These are phyloP conservation scores for Megalonaias nervosa DNA, from an alignment of 1,140 invertebrate genomes.

Conservation along the genomic window DNA sequence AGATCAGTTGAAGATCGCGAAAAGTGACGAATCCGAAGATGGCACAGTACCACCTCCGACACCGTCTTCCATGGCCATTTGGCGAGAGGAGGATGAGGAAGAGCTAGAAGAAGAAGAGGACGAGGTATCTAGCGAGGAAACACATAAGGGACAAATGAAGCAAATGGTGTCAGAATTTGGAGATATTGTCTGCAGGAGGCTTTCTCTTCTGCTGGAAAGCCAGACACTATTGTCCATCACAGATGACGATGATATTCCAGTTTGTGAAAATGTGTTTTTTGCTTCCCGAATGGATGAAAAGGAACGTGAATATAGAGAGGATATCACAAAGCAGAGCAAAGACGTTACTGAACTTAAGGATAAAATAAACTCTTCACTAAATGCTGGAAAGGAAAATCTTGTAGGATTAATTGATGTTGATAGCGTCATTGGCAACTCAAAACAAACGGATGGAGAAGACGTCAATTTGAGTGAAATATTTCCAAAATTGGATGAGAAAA, in stretches of 20 bases:
- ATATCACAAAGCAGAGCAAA: not conserved
- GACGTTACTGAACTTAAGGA: not conserved
- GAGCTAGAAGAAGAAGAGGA: conserved; percentile 7
- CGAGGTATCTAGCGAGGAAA: conserved; percentile 4
- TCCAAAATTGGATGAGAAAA: no score
- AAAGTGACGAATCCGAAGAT: no score
- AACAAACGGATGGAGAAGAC: no score
- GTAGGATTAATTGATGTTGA: not conserved
- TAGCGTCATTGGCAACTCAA: no score
- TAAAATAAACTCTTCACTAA: not conserved
- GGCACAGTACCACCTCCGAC: conserved; percentile 21
- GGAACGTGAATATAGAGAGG: conserved; percentile 15
- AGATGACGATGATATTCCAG: not conserved
- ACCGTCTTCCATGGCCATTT: conserved; percentile 15
- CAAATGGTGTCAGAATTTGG: conserved; percentile 31
- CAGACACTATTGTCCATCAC: not conserved
- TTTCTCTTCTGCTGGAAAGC: conserved; percentile 22
- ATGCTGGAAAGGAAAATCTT: no score
- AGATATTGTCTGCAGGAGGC: conserved; percentile 27
- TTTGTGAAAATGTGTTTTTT: not conserved
- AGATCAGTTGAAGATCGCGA: no score
- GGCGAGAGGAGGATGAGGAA: conserved; percentile 20
- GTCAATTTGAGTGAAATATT: no score
- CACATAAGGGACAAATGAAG: not conserved
- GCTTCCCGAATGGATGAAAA: not conserved